Percentiles rank a stretch among this genome's conserved stretches.
phyloP scores from a whole-genome alignment of 2,797 vertebrate species.

The Phoxinus dragarum region DNA sequence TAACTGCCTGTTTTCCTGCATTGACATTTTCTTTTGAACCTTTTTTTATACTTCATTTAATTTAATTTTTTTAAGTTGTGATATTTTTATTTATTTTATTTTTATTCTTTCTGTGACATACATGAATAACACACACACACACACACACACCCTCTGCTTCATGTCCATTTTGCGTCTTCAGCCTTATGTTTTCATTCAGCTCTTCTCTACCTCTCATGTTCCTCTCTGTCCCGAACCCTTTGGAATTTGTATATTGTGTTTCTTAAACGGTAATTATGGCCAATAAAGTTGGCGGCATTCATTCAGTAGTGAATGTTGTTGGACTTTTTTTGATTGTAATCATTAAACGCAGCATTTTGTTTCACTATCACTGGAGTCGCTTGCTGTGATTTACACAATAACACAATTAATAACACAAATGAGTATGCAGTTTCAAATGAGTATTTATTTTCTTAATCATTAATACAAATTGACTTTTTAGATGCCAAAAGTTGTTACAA shows the following conservation, averaged over 20 bases:
- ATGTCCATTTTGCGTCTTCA: neutral
- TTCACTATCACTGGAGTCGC: conserved; percentile 79
- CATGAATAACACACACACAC: conserved; percentile 59
- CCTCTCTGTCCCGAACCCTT: conserved; percentile 47
- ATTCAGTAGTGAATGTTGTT: conserved; percentile 98
- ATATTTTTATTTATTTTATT: conserved; percentile 46
- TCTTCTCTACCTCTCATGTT: conserved; percentile 32
- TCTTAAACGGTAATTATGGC: conserved; percentile 82
- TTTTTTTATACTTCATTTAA: conserved; percentile 72
- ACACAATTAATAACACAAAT: neutral
- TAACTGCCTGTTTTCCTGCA: conserved; percentile 83
- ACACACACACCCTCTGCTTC: neutral
- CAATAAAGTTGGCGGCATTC: conserved; percentile 84
- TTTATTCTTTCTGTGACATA: conserved; percentile 37
- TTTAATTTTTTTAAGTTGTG: conserved; percentile 74
- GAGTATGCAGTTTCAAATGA: neutral
- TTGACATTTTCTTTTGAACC: conserved; percentile 59
- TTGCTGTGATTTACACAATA: conserved; percentile 10
- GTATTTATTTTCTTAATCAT: neutral
- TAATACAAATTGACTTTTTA: neutral
- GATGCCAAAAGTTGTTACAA: neutral
- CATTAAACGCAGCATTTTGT: conserved; percentile 92
- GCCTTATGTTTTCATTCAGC: conserved; percentile 13
- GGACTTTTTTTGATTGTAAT: conserved; percentile 92
- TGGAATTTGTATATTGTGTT: conserved; percentile 90